Conservation (phyloP, 2,888 invertebrate genomes). For the Hipparchia semele region DNA sequence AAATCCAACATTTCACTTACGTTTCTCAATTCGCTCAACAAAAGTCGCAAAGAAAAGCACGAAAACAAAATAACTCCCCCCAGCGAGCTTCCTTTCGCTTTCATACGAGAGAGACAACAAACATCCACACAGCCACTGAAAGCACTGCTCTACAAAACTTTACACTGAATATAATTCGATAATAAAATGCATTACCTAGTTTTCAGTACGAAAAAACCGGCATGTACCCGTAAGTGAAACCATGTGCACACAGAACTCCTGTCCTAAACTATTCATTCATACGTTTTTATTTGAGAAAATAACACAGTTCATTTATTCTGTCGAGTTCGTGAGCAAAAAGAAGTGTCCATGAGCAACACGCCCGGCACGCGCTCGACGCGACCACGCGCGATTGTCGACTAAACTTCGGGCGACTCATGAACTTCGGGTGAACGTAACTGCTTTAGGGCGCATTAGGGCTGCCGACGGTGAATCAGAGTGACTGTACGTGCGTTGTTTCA, state of each 20-base stretch:
- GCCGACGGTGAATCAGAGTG: slow-evolving; percentile 7
- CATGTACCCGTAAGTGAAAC: slow-evolving; percentile 35
- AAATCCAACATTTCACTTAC: slow-evolving; percentile 56
- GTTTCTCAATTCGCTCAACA: slow-evolving; percentile 66
- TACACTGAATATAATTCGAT: slow-evolving; percentile 51
- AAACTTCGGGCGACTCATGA: slow-evolving; percentile 56
- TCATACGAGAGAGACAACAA: slow-evolving; percentile 70
- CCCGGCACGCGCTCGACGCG: slow-evolving; percentile 65
- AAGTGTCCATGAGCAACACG: slow-evolving; percentile 59
- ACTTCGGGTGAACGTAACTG: slow-evolving; percentile 53
- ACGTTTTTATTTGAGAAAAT: slow-evolving; percentile 33
- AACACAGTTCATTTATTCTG: slow-evolving; percentile 46
- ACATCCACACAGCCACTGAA: slow-evolving; percentile 72
- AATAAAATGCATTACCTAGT: slow-evolving; percentile 35
- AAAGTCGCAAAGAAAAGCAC: slow-evolving; percentile 66
- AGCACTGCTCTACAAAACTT: slow-evolving; percentile 72
- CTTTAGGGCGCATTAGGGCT: slow-evolving; percentile 34
- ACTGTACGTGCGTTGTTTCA: slow-evolving; percentile 7
- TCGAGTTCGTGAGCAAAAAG: slow-evolving; percentile 67
- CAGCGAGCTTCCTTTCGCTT: slow-evolving; percentile 73
- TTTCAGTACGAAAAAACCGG: slow-evolving; percentile 40
- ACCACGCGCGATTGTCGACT: slow-evolving; percentile 69
- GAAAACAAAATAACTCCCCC: slow-evolving; percentile 73
- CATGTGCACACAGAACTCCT: slow-evolving; percentile 42
- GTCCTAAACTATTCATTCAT: slow-evolving; percentile 41